A percentile compares a stretch with the other conserved stretches of the same genome.
These are phyloP conservation scores for Peromyscus attwateri DNA, from an alignment of 2,797 vertebrate species.

Conservation along the genomic window DNA sequence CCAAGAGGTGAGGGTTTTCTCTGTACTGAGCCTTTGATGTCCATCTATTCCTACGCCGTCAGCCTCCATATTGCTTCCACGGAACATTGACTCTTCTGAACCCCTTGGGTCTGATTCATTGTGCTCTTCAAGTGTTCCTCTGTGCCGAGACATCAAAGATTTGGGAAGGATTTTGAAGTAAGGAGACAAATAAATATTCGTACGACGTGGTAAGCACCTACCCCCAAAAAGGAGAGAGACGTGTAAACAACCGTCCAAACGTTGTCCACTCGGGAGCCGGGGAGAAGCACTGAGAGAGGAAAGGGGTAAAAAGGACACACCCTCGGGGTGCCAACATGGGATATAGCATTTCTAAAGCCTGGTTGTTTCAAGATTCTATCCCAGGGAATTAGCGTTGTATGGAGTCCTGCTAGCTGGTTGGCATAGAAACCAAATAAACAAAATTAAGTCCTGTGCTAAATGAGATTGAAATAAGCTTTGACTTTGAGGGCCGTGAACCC, in stretches of 20 bases:
- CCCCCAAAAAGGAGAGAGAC: background rate
- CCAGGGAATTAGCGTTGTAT: background rate
- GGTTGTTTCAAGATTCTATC: constrained; percentile 22
- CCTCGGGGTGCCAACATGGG: background rate
- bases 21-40: background rate
- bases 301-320: background rate
- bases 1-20: background rate
- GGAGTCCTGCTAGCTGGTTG: constrained; percentile 45
- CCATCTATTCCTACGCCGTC: background rate
- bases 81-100: background rate
- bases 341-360: background rate
- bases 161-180: constrained; percentile 35
- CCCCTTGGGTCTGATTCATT: constrained; percentile 15
- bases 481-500: background rate
- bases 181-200: constrained; percentile 11
- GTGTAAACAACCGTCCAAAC: background rate
- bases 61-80: background rate
- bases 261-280: background rate
- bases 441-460: constrained; percentile 60
- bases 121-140: background rate
- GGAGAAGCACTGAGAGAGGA: background rate
- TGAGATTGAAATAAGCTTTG: constrained; percentile 55
- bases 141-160: background rate
- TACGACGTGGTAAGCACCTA: background rate
- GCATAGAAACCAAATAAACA: constrained; percentile 72